These are phyloP conservation scores for Chelon auratus DNA, from an alignment of 2,797 vertebrate species.

Conservation along the genomic window DNA sequence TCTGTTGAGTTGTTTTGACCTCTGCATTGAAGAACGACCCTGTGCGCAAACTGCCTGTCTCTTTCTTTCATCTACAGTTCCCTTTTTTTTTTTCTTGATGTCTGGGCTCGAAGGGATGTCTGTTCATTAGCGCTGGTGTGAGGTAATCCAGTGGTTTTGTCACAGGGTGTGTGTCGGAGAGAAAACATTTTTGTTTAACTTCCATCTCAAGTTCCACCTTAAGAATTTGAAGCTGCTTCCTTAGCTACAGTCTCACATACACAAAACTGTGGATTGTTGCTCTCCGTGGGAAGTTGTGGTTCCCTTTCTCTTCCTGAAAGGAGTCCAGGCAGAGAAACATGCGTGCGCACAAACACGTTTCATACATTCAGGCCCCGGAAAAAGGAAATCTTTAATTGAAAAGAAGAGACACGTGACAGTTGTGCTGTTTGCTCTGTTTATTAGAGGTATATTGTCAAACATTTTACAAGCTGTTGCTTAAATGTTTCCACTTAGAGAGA, in stretches of 20 bases:
- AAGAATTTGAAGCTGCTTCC: conserved; percentile 36
- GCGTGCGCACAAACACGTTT: neutral
- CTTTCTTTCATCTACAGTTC: neutral
- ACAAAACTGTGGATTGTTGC: conserved; percentile 19
- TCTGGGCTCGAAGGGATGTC: conserved; percentile 46
- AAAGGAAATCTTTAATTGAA: conserved; percentile 7
- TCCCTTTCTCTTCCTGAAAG: conserved; percentile 29
- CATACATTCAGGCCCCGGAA: neutral
- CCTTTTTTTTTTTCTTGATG: neutral
- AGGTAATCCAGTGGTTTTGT: conserved; percentile 43
- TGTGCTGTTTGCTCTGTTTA: conserved; percentile 82
- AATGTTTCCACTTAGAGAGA: conserved; percentile 76
- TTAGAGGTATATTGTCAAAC: conserved; percentile 85
- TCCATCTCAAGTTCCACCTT: conserved; percentile 17
- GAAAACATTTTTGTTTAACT: conserved; percentile 37
- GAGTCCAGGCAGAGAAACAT: conserved; percentile 7
- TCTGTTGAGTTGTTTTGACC: conserved; percentile 29
- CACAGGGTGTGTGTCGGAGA: conserved; percentile 17
- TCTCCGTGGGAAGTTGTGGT: conserved; percentile 12
- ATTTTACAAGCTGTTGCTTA: conserved; percentile 83
- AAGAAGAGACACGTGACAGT: conserved; percentile 52
- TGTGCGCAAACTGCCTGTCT: neutral
- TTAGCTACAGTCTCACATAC: conserved; percentile 28
- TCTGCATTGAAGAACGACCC: conserved; percentile 1
- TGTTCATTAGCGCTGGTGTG: conserved; percentile 5